A percentile compares a stretch with the other conserved stretches of the same genome.
Evolutionary conservation across 30 jellyfish, hydroid and myxozoan genomes (phyloP).

Genomic region (Aurelia sp.): DNA sequence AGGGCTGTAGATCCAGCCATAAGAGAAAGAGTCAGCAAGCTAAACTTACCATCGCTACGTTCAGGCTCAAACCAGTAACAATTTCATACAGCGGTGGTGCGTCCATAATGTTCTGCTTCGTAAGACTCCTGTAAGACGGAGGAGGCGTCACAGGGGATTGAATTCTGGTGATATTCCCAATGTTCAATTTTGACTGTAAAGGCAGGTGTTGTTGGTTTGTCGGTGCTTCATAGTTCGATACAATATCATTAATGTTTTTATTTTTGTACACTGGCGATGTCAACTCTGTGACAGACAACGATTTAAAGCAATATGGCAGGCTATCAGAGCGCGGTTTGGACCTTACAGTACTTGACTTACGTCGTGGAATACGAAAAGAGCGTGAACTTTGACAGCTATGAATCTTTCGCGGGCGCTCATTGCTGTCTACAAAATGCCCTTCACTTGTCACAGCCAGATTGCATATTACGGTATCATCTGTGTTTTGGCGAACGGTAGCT

Average conservation of each 20-base stretch:
- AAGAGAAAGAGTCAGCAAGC: background rate
- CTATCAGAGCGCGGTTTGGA: background rate
- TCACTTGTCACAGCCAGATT: too few relatives aligned
- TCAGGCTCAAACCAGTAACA: slow-evolving; percentile 44
- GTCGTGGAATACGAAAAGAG: background rate
- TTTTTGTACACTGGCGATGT: background rate
- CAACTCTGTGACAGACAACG: background rate
- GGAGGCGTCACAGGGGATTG: slow-evolving; percentile 51
- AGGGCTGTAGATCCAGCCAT: too few relatives aligned
- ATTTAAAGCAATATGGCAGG: background rate
- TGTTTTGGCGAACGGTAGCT: too few relatives aligned
- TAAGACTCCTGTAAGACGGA: slow-evolving; percentile 65
- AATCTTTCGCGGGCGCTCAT: background rate
- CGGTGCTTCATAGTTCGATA: background rate
- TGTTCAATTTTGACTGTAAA: too few relatives aligned
- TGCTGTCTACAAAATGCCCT: background rate
- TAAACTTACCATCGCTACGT: slow-evolving; percentile 42
- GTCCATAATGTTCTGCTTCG: slow-evolving; percentile 19
- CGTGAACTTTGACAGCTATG: background rate
- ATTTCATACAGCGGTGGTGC: slow-evolving; percentile 56
- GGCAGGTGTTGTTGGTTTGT: background rate
- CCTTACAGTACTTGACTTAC: background rate
- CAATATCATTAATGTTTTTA: background rate
- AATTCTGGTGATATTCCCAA: background rate
- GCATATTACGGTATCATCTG: too few relatives aligned